Evolutionary conservation across 2,888 invertebrate genomes (phyloP).

Genomic region (Sphaerophoria rueppellii): DNA sequence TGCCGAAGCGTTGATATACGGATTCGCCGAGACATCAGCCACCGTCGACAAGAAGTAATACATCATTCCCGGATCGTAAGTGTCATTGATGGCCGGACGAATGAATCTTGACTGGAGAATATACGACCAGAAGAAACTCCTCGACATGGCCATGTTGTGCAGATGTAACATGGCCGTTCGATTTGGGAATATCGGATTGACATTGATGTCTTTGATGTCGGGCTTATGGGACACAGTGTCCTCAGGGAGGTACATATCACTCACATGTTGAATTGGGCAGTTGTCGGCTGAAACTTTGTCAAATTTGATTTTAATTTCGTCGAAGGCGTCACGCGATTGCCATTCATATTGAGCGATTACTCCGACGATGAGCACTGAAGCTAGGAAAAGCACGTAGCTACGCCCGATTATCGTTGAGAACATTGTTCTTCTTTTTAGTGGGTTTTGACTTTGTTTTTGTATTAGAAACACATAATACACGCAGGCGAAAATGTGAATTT

Average conservation of each 20-base stretch:
- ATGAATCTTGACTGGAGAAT: conserved; percentile 95
- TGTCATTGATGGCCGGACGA: conserved; percentile 94
- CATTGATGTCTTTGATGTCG: conserved; percentile 95
- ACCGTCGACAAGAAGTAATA: conserved; percentile 97
- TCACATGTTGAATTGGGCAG: conserved; percentile 93
- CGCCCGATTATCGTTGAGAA: conserved; percentile 79
- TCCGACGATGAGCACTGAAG: conserved; percentile 83
- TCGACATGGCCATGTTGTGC: conserved; percentile 97
- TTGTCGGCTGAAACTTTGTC: conserved; percentile 93
- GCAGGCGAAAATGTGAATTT: too few relatives aligned
- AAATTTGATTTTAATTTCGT: conserved; percentile 92
- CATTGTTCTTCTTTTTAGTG: not conserved
- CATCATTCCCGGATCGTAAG: conserved; percentile 99
- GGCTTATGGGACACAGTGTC: conserved; percentile 95
- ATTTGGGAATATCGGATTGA: conserved; percentile 97
- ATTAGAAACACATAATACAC: too few relatives aligned
- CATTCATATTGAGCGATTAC: conserved; percentile 94
- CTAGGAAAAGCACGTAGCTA: conserved; percentile 80
- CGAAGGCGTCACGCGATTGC: conserved; percentile 95
- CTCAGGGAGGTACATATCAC: conserved; percentile 91
- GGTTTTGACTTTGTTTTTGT: too few relatives aligned
- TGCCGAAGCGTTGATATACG: conserved; percentile 95
- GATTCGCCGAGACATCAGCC: conserved; percentile 96
- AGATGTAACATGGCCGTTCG: conserved; percentile 95
- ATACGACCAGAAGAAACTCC: conserved; percentile 98